These are phyloP conservation scores for Cheilosia vernalis DNA, from an alignment of 2,888 invertebrate species.

Conservation along the genomic window DNA sequence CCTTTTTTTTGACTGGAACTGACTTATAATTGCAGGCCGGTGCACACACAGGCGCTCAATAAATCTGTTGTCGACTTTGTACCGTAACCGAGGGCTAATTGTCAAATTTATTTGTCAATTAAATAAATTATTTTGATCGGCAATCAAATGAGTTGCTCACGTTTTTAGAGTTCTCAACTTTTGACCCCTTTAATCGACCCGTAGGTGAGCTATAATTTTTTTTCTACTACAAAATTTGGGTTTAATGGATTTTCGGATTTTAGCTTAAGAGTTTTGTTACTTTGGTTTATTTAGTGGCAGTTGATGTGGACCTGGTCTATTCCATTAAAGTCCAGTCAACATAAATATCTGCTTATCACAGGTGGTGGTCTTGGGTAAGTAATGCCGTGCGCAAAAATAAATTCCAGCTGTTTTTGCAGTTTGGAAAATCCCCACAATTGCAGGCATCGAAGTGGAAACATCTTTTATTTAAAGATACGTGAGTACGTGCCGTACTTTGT, in stretches of 20 bases:
- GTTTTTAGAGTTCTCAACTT: slow-evolving; percentile 3
- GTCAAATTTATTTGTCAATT: slow-evolving; percentile 64
- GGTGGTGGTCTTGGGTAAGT: neutral
- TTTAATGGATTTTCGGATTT: no score
- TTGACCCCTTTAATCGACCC: neutral
- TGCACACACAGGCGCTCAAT: slow-evolving; percentile 1
- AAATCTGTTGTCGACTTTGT: neutral
- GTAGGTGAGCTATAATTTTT: neutral
- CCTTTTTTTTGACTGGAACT: slow-evolving; percentile 6
- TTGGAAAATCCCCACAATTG: slow-evolving; percentile 2
- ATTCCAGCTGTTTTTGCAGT: neutral
- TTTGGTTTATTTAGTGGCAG: no score
- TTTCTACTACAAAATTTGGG: neutral
- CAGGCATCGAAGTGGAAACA: slow-evolving; percentile 1
- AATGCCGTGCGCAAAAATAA: neutral
- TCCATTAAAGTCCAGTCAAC: no score
- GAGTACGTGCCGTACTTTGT: slow-evolving; percentile 63
- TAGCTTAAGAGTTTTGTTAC: no score
- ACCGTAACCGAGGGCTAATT: slow-evolving; percentile 42
- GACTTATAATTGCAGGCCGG: neutral
- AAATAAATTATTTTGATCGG: slow-evolving; percentile 48
- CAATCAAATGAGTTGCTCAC: neutral
- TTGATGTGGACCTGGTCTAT: no score
- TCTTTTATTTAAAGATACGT: slow-evolving; percentile 52
- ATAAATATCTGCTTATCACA: neutral